Evolutionary conservation across 1,140 invertebrate species (phyloP).

Genomic region (Eumeta japonica): DNA sequence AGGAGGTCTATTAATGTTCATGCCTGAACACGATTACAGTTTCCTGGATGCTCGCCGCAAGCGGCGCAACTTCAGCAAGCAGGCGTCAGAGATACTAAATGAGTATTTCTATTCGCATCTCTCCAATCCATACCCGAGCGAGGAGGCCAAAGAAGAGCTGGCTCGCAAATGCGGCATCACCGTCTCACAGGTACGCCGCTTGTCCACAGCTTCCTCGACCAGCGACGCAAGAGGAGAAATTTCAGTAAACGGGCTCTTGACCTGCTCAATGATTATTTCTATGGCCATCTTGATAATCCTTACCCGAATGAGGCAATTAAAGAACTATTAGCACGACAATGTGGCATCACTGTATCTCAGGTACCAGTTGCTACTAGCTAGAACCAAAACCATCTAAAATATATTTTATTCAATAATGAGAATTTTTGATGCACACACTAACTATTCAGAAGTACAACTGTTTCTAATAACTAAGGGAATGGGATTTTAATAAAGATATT

Average conservation of each 20-base stretch:
- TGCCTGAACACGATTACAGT: slow-evolving; percentile 54
- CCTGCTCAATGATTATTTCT: slow-evolving; percentile 4
- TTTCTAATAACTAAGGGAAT: too few relatives aligned
- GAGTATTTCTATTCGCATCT: slow-evolving; percentile 99
- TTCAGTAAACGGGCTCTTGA: slow-evolving; percentile 3
- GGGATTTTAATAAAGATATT: too few relatives aligned
- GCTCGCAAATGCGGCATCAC: slow-evolving; percentile 99
- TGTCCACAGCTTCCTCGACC: slow-evolving; percentile 2
- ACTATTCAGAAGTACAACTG: too few relatives aligned
- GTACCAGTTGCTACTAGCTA: not conserved
- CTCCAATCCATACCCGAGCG: slow-evolving; percentile 98
- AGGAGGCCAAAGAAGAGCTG: slow-evolving; percentile 99
- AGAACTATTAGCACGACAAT: not conserved
- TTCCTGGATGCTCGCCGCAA: slow-evolving; percentile 98
- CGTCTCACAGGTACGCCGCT: slow-evolving; percentile 60
- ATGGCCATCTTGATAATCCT: not conserved
- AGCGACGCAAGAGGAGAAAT: not conserved
- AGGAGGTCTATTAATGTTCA: slow-evolving; percentile 9
- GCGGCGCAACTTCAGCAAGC: slow-evolving; percentile 99
- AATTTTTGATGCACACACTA: too few relatives aligned
- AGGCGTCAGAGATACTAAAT: slow-evolving; percentile 98
- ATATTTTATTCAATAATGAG: not conserved
- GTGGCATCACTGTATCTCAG: slow-evolving; percentile 4
- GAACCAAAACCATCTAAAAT: not conserved
- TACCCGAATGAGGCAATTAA: slow-evolving; percentile 2